phyloP scores from a whole-genome alignment of 2,888 invertebrate species.

The Campoplex nolae region DNA sequence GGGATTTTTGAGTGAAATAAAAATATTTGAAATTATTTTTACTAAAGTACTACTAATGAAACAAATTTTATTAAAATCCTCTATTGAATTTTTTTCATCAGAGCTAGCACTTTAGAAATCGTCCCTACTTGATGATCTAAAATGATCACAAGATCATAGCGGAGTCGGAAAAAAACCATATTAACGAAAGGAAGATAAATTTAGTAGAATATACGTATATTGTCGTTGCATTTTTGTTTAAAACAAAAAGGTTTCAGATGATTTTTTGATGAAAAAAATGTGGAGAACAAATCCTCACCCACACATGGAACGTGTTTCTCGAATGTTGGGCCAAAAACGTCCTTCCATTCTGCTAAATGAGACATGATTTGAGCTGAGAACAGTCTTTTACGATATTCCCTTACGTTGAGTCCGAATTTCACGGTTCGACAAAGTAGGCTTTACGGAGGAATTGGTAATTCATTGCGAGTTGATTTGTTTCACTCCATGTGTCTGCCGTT shows the following conservation, averaged over 20 bases:
- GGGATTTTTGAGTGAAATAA: no score
- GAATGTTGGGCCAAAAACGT: neutral
- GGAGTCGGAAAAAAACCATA: neutral
- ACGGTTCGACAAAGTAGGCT: neutral
- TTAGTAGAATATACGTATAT: neutral
- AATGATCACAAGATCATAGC: neutral
- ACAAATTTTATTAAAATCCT: no score
- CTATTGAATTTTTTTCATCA: no score
- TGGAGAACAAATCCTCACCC: neutral
- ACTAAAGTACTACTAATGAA: no score
- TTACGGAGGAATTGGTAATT: neutral
- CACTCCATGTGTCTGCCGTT: neutral
- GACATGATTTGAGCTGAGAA: constrained; percentile 1
- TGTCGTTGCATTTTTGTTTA: neutral
- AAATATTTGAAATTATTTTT: no score
- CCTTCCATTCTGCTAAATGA: neutral
- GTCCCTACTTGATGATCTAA: neutral
- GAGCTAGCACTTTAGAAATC: no score
- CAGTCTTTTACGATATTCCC: neutral
- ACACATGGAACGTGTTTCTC: no score
- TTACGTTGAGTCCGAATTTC: neutral
- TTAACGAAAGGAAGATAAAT: no score
- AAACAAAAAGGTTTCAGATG: no score
- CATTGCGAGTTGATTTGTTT: neutral
- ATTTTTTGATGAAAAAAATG: no score